A percentile compares a stretch with the other conserved stretches of the same genome.
These are phyloP conservation scores for Drosophila tristis DNA, from an alignment of 1,140 invertebrate species.

Conservation along the genomic window DNA sequence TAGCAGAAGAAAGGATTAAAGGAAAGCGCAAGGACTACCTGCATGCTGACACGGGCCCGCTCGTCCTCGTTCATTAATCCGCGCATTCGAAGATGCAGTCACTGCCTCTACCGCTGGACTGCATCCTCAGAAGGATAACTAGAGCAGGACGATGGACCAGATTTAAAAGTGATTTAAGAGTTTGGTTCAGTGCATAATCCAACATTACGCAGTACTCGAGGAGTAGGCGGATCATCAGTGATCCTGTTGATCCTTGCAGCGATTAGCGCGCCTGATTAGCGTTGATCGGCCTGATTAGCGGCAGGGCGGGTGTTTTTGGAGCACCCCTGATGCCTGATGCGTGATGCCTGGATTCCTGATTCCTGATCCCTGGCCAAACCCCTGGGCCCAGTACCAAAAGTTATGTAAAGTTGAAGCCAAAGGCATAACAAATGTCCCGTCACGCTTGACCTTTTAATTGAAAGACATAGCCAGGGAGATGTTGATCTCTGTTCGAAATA, in stretches of 20 bases:
- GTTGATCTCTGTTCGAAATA: slow-evolving; percentile 16
- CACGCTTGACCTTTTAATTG: slow-evolving; percentile 78
- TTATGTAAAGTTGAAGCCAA: slow-evolving; percentile 74
- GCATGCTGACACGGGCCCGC: slow-evolving; percentile 4
- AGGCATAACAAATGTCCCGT: slow-evolving; percentile 51
- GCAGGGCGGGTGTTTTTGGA: slow-evolving; percentile 53
- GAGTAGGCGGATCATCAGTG: slow-evolving; percentile 48
- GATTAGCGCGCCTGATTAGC: slow-evolving; percentile 36
- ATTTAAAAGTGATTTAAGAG: slow-evolving; percentile 76
- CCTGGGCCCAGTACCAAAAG: slow-evolving; percentile 7
- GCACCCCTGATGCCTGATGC: slow-evolving; percentile 36
- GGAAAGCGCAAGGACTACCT: slow-evolving; percentile 51
- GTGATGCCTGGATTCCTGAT: slow-evolving; percentile 19
- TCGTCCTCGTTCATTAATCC: slow-evolving; percentile 68
- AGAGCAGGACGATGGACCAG: slow-evolving; percentile 37
- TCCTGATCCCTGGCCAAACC: slow-evolving; percentile 33
- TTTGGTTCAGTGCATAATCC: slow-evolving; percentile 61
- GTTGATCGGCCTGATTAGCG: slow-evolving; percentile 70
- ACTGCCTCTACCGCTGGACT: slow-evolving; percentile 28
- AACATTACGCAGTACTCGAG: slow-evolving; percentile 68
- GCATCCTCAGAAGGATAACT: slow-evolving; percentile 39
- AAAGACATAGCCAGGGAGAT: slow-evolving; percentile 23
- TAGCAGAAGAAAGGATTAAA: slow-evolving; percentile 74
- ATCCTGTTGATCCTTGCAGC: slow-evolving; percentile 58
- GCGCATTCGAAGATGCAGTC: slow-evolving; percentile 40